Evolutionary conservation across 2,888 invertebrate genomes (phyloP), one percentile per base, ranked within the genome.

Genomic region (Spilarctia lutea): DNA sequence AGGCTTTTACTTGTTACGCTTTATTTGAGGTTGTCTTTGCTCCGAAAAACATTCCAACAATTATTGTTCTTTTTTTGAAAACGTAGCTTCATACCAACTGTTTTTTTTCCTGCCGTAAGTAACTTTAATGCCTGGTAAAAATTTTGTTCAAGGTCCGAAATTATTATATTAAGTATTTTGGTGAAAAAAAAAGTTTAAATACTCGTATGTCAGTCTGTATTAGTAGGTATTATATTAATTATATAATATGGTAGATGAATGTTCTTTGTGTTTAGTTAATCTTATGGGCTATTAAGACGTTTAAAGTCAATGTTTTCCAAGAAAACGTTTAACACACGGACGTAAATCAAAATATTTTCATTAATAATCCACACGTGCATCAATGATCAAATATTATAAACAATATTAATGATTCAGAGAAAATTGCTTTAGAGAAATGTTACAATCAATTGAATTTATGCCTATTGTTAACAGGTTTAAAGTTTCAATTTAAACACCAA

Each of bases 321-420:
- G 78, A 80, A 83, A 80, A 35, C 35, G 65, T 76, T 74, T 69
- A 79, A 76, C 77, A 69, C n/a, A 77, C 72, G 80, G 63, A 76
- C 73, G 71, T 72, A 60, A 52, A 74, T 77, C 83, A 83, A 81
- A 84, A 83, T 83, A 84, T 83, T 83, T 81, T 84, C 80, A 77
- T 81, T 75, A 72, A 52, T 35, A 42, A 56, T 75, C 33, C 71
- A 75, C 83, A 83, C 83, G 82, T 81, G 83, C 72, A 72, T 56
- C 60, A 68, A 72, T 71, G 60, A 72, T 75, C 77, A 80, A 82
- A 76, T 80, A 71, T 76, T 82, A 76, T 75, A 75, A 81, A 83
- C 81, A 79, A 71, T 66, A 56, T 52, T 75, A 79, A 75, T 83
- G 81, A 83, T 81, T 83, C 82, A 81, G 68, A 74, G 79, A 78